Evolutionary conservation across 2,797 vertebrate genomes (phyloP).

Genomic region (Ceyx erithaca): DNA sequence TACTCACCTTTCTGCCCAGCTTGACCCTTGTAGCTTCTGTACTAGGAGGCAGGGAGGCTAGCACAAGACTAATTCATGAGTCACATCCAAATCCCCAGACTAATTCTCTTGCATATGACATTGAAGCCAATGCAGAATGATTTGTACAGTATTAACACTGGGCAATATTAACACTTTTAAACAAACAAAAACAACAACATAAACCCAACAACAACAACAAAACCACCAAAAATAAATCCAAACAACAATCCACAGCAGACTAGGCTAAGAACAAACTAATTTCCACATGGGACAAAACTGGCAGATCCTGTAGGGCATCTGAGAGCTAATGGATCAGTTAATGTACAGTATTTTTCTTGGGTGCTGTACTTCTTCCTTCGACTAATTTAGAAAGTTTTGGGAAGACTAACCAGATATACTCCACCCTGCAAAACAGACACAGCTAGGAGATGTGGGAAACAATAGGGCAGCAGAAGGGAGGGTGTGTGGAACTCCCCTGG

Average conservation of each 20-base stretch:
- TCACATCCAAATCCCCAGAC: not conserved
- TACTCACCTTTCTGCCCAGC: not conserved
- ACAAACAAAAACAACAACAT: no score
- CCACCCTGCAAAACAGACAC: not conserved
- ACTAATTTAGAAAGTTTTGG: not conserved
- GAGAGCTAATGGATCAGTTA: not conserved
- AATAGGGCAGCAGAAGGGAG: not conserved
- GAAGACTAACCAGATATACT: not conserved
- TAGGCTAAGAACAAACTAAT: not conserved
- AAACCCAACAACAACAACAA: no score
- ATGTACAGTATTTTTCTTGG: not conserved
- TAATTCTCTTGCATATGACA: not conserved
- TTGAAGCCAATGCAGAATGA: not conserved
- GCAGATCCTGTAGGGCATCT: not conserved
- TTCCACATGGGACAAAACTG: not conserved
- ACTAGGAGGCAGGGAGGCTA: not conserved
- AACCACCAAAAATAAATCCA: no score
- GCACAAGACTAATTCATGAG: not conserved
- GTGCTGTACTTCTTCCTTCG: not conserved
- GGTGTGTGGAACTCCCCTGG: fast-evolving
- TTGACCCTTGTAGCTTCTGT: not conserved
- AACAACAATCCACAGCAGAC: not conserved
- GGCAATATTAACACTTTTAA: not conserved
- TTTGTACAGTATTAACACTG: not conserved
- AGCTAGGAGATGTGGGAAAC: not conserved